Percentiles rank a stretch among this genome's conserved stretches.
phyloP scores from a whole-genome alignment of 2,113 vertebrate genomes.

The Columbina picui region DNA sequence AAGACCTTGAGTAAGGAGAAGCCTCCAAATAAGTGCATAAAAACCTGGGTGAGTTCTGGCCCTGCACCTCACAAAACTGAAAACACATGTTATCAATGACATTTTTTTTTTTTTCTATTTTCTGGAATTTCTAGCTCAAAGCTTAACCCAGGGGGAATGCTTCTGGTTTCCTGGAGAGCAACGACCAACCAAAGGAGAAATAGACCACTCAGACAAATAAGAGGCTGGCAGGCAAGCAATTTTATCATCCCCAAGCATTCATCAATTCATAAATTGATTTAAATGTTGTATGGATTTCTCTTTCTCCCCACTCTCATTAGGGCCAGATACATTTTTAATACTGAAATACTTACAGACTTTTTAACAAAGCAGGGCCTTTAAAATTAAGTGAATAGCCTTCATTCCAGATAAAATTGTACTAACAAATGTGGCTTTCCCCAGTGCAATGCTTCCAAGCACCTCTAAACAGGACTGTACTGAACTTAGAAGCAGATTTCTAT shows the following conservation, averaged over 20 bases:
- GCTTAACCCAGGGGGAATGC: accelerated
- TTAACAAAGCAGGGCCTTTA: background rate
- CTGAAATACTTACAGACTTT: background rate
- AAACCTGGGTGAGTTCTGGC: background rate
- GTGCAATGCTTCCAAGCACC: background rate
- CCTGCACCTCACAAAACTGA: background rate
- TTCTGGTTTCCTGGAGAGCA: background rate
- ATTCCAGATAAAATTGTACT: background rate
- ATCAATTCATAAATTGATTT: background rate
- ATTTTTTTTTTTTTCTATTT: background rate
- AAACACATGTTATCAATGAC: background rate
- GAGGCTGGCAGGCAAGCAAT: background rate
- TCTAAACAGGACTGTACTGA: background rate
- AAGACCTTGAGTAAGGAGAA: background rate
- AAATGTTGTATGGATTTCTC: background rate
- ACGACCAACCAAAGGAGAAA: background rate
- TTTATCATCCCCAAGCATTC: background rate
- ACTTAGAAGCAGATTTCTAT: background rate
- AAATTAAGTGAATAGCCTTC: background rate
- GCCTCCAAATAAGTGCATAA: accelerated
- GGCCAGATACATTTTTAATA: background rate
- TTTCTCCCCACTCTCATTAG: background rate
- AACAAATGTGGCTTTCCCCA: background rate
- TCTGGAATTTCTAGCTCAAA: background rate
- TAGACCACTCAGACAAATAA: background rate